phyloP scores from a whole-genome alignment of 2,888 invertebrate genomes.

The Aphodius sticticus region DNA sequence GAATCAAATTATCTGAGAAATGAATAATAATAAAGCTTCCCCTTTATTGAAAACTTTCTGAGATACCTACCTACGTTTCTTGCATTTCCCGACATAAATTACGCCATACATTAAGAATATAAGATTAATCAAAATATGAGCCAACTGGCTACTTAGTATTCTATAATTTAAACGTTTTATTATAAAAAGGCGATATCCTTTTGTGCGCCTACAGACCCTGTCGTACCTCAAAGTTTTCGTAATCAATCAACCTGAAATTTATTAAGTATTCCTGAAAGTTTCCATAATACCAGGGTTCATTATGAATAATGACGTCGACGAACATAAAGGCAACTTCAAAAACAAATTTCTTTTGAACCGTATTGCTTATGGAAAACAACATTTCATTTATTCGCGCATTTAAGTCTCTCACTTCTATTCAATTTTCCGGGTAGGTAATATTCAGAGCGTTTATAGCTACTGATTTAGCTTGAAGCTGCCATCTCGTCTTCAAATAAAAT shows the following conservation, averaged over 20 bases:
- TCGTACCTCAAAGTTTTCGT: slow-evolving; percentile 11
- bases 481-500: neutral
- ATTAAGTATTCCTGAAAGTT: slow-evolving; percentile 20
- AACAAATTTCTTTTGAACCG: slow-evolving; percentile 4
- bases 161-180: neutral
- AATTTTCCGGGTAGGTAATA: neutral
- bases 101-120: too few relatives aligned
- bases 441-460: neutral
- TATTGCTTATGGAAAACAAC: neutral
- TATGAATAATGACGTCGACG: neutral
- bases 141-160: too few relatives aligned
- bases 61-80: too few relatives aligned
- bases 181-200: neutral
- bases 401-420: neutral
- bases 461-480: neutral
- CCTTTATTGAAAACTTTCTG: too few relatives aligned
- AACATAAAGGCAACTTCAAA: neutral
- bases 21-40: too few relatives aligned
- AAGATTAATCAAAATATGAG: too few relatives aligned
- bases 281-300: slow-evolving; percentile 8
- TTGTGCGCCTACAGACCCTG: neutral
- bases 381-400: neutral
- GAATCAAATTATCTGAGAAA: too few relatives aligned
- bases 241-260: slow-evolving; percentile 22
- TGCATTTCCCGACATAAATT: too few relatives aligned